phyloP scores from a whole-genome alignment of 1,140 invertebrate genomes.

The Hycleus phaleratus region DNA sequence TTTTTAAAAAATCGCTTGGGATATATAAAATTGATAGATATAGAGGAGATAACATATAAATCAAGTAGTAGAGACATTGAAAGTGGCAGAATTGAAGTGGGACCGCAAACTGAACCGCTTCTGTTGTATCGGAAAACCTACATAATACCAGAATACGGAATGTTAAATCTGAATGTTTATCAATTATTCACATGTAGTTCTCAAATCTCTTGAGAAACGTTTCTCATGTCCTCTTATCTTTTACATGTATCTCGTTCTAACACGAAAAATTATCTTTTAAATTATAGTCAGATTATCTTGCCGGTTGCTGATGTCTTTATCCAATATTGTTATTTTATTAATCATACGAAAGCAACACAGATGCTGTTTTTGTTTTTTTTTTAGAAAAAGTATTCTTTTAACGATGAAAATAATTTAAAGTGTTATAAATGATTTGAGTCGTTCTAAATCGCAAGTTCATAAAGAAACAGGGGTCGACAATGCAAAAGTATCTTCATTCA shows the following conservation, averaged over 20 bases:
- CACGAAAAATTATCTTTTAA: constrained; percentile 25
- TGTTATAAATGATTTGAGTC: too few relatives aligned
- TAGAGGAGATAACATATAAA: constrained; percentile 22
- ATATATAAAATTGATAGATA: constrained; percentile 28
- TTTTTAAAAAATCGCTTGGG: neutral
- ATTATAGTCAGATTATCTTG: neutral
- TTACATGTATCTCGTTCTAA: constrained; percentile 22
- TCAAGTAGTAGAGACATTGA: constrained; percentile 18
- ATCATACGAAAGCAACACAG: too few relatives aligned
- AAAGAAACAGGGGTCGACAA: too few relatives aligned
- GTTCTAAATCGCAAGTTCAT: too few relatives aligned
- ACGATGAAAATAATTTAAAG: too few relatives aligned
- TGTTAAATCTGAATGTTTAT: constrained; percentile 29
- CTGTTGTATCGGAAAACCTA: constrained; percentile 25
- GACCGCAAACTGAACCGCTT: constrained; percentile 16
- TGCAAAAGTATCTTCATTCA: too few relatives aligned
- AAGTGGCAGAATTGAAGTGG: constrained; percentile 17
- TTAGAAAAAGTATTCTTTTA: too few relatives aligned
- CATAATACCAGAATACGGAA: constrained; percentile 22
- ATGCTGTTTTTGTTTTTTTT: too few relatives aligned
- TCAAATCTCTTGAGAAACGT: constrained; percentile 16
- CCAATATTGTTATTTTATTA: too few relatives aligned
- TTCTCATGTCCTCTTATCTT: constrained; percentile 24
- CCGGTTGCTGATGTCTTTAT: too few relatives aligned
- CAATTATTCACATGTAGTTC: constrained; percentile 26